Base-by-base conservation (phyloP, 2,797 vertebrate species). In the Rhodeus uyekii region DNA sequence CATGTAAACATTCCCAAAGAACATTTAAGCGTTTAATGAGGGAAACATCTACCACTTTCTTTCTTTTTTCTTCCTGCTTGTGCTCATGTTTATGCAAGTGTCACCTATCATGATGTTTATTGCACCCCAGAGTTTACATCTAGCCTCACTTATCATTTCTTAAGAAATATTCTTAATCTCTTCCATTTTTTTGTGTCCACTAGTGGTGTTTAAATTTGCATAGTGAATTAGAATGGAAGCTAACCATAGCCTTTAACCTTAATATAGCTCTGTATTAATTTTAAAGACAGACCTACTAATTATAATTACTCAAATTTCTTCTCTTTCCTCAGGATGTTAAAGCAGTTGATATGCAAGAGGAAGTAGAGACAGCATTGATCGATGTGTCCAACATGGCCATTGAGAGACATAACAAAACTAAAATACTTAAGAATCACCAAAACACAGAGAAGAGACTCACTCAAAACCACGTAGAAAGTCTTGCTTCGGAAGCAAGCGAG, bases 371-470 rank as follows among this genome's bases (percentile, higher is more conserved):
- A 16, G 13, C 65, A 55, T 76, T 71, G 58, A 63, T 36, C 1
- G 86, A 87, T 5, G 64, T 60, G 78, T 68, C 64, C 64, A 84
- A 81, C 68, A 44, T 39, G 14, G 50, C 80, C 58, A 76, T 78
- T 50, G 80, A 83, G 39, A 83, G 78, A 81, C 88, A 87, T 18
- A 74, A n/a, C 69, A 92, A 92, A 86, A 79, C 85, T 6, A 93
- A 90, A 81, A 78, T 76, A 3, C 42, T 78, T 46, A 90, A 91
- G 82, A 89, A 93, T 36, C 90, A 92, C 65, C 91, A 84, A 46
- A 93, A 93, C 79, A 64, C 80, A 55, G 89, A 80, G 42, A 87
- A 48, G 64, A 92, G 87, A 87, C 84, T 38, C 16, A 63, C 55
- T 61, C 63, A 83, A 38, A 85, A 86, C 50, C 67, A 34, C 12